Base-by-base conservation (phyloP, 2,113 vertebrate species). In the Sphaerodactylus townsendi region DNA sequence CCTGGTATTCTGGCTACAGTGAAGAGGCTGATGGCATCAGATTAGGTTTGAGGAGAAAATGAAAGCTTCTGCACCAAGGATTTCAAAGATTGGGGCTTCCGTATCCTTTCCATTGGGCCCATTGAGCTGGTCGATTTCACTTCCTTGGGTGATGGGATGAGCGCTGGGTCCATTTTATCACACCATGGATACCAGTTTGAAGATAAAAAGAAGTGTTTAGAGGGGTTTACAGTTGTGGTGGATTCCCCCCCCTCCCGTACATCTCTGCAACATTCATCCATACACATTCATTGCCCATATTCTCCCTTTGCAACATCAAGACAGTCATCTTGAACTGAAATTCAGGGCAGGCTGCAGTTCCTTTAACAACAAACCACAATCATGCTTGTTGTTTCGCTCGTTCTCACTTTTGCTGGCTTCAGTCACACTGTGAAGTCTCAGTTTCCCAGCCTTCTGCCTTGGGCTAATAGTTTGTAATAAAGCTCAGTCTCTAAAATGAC, bases 401-500 rank as follows among this genome's bases (percentile, higher is more conserved):
- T 91, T 95, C 94, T 81, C 89, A 91, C 87, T 89, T 93, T 85
- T 79, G 86, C 89, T 92, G 90, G 87, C 73, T 87, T 94, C 88
- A 44, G 74, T 91, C 85, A 93, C 93, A 87, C 93, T 92, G 78
- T 87, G 92, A 94, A 91, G 89, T 91, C 91, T 94, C 95, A 88
- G 81, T 81, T 95, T 83, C 83, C 79, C 89, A 91, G 28, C 80
- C 90, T 81, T 85, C 89, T 93, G 95, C 94, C 94, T 95, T 93
- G 93, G 94, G 94, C 94, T 95, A 96, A 95, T 79, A 95, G 94
- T 94, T 94, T 90, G 93, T 92, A 92, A 88, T 90, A 96, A 94
- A 94, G 90, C 94, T 95, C 87, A 90, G n/a, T 93, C 93, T 95
- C 93, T 86, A 92, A 95, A 90, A 93, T 90, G 88, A 95, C 94